Percentiles rank a stretch among this genome's conserved stretches.
Conservation (phyloP, 2,888 invertebrate species). For the Synergus japonicus region DNA sequence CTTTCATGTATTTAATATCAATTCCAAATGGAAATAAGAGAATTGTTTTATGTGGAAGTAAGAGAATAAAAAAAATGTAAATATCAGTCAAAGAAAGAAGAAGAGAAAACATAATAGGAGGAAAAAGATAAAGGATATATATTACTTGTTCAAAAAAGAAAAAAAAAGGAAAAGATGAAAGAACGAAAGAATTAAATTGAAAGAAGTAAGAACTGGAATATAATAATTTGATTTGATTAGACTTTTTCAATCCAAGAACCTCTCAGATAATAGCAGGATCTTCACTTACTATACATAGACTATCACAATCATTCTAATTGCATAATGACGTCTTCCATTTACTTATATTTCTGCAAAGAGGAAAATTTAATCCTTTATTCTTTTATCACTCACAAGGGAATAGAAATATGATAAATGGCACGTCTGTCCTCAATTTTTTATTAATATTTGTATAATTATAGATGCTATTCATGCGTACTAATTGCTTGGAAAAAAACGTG, state of each 20-base stretch:
- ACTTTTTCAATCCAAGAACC: neutral
- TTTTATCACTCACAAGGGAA: too few species aligned
- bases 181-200: neutral
- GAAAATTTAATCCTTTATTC: neutral
- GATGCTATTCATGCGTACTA: neutral
- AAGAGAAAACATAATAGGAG: neutral
- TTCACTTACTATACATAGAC: neutral
- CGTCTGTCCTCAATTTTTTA: too few species aligned
- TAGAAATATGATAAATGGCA: too few species aligned
- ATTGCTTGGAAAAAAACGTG: neutral
- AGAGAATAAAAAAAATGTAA: neutral
- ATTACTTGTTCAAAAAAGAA: neutral
- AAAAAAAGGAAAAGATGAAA: neutral
- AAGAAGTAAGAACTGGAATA: neutral
- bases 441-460: neutral
- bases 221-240: neutral
- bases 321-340: neutral
- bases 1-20: neutral
- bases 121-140: neutral
- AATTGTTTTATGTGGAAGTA: neutral
- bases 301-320: neutral
- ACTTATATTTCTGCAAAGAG: neutral
- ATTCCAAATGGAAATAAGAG: neutral
- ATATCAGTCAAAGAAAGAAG: neutral
- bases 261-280: neutral